Percentiles rank a stretch among this genome's conserved stretches.
Conservation (phyloP, 2,888 invertebrate species). For the Mesorhabditis spiculigera region DNA sequence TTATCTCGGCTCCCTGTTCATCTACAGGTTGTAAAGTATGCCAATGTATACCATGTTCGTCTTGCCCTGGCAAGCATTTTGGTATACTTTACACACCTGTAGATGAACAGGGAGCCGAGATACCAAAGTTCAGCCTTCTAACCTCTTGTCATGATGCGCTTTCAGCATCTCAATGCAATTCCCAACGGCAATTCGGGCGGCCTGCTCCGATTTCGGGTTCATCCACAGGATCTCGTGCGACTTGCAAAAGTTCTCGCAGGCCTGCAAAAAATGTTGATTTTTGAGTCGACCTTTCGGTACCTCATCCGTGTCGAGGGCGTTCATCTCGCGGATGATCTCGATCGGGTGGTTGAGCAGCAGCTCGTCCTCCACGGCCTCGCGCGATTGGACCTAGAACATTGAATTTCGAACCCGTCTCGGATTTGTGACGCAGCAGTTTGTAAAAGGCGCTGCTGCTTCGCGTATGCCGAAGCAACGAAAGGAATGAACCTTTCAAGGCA, state of each 20-base stretch:
- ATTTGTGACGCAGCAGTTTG: too few relatives aligned
- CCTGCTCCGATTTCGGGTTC: constrained; percentile 27
- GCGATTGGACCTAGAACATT: constrained; percentile 29
- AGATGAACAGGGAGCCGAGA: not conserved
- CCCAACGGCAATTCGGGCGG: constrained; percentile 38
- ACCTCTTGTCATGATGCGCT: constrained; percentile 30
- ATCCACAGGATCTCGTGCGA: constrained; percentile 43
- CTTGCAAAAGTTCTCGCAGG: constrained; percentile 11
- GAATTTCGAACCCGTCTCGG: too few relatives aligned
- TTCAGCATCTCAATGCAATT: constrained; percentile 37
- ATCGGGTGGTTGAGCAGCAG: constrained; percentile 34
- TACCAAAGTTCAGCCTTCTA: not conserved
- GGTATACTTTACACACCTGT: not conserved
- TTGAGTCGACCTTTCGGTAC: not conserved
- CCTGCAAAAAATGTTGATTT: not conserved
- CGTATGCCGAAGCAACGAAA: too few relatives aligned
- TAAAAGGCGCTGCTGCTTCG: too few relatives aligned
- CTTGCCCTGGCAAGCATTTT: too few relatives aligned
- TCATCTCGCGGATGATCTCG: constrained; percentile 28
- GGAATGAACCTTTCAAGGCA: too few relatives aligned
- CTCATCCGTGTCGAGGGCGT: constrained; percentile 23
- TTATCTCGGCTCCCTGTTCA: too few relatives aligned
- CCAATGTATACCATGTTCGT: too few relatives aligned
- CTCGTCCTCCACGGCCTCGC: constrained; percentile 39
- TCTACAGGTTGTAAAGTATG: too few relatives aligned